Base-by-base conservation (phyloP, 2,113 vertebrate species). In the Uria lomvia region DNA sequence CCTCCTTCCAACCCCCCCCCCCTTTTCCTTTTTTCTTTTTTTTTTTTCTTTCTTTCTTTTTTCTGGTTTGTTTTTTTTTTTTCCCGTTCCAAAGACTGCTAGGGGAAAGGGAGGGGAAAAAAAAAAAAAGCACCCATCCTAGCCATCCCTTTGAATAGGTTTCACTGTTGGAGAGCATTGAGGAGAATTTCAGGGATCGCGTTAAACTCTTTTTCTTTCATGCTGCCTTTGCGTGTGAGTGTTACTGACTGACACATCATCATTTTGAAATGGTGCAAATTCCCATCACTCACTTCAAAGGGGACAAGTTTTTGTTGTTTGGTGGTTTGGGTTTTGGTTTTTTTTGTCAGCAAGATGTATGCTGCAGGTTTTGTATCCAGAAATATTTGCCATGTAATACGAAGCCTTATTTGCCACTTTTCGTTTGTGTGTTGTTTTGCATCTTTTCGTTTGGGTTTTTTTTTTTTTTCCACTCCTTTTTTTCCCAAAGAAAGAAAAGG, bases 261-360 rank as follows among this genome's bases (percentile, higher is more conserved):
- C 80, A 45, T 92, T 96, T 92, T 12, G 22, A 88, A 95, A 89
- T 92, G 73, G 90, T 94, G 83, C 76, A 92, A 71, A 96, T 97
- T 96, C 78, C 93, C 56, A 40, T 95, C 88, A 47, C 47, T 96
- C 23, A 30, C 55, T 94, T 97, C n/a, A 93, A 88, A 84, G 70
- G 50, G 26, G 62, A 52, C 36, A 21, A 79, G 72, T 32, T 74
- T 92, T 66, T 74, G 10, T 70, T 81, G 30, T 93, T 82, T 72
- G 7, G 14, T 20, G 43, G 22, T 53, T 42, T 68, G 11, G 11
- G 52, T 67, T 74, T 30, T 40, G 45, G 12, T 7, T 23, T 56
- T 77, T 62, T 68, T 60, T 45, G 40, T 26, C 65, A 88, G 32
- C 58, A 66, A 66, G 53, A 60, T 83, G 47, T 53, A 30, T 40